These are phyloP conservation scores for Zaprionus ghesquierei DNA, from an alignment of 1,140 invertebrate species.

Conservation along the genomic window DNA sequence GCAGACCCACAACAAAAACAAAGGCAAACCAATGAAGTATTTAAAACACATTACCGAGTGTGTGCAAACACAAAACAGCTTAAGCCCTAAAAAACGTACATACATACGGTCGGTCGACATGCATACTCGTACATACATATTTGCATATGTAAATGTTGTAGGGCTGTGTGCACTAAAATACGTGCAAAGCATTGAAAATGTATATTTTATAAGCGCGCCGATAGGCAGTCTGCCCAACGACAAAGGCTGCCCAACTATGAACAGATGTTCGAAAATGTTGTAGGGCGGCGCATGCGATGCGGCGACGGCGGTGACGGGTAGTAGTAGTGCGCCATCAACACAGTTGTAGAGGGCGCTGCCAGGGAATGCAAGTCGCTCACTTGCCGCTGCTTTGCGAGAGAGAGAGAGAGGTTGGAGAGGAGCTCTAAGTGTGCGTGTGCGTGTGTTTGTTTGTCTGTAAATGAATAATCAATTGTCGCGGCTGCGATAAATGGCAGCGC, in stretches of 20 bases:
- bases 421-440: slow-evolving; percentile 8
- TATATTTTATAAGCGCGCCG: slow-evolving; percentile 21
- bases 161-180: slow-evolving; percentile 25
- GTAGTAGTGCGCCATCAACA: slow-evolving; percentile 28
- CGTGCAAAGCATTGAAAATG: slow-evolving; percentile 33
- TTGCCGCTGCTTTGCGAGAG: not conserved
- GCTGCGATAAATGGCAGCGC: slow-evolving; percentile 26
- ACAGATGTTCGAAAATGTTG: slow-evolving; percentile 31
- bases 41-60: slow-evolving; percentile 17
- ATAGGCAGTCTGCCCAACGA: slow-evolving; percentile 8
- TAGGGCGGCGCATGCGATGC: not conserved
- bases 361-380: slow-evolving; percentile 16
- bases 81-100: not conserved
- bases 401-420: not conserved
- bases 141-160: slow-evolving; percentile 30
- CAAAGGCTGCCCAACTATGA: slow-evolving; percentile 4
- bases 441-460: slow-evolving; percentile 30
- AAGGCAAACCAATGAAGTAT: slow-evolving; percentile 9
- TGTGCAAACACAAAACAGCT: slow-evolving; percentile 7
- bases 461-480: slow-evolving; percentile 75
- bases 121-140: not conserved
- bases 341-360: slow-evolving; percentile 9
- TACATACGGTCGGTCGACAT: no score
- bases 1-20: slow-evolving; percentile 2
- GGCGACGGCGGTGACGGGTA: not conserved